A percentile compares a stretch with the other conserved stretches of the same genome.
Evolutionary conservation across 1,140 invertebrate species (phyloP).

Genomic region (Zaprionus camerounensis): DNA sequence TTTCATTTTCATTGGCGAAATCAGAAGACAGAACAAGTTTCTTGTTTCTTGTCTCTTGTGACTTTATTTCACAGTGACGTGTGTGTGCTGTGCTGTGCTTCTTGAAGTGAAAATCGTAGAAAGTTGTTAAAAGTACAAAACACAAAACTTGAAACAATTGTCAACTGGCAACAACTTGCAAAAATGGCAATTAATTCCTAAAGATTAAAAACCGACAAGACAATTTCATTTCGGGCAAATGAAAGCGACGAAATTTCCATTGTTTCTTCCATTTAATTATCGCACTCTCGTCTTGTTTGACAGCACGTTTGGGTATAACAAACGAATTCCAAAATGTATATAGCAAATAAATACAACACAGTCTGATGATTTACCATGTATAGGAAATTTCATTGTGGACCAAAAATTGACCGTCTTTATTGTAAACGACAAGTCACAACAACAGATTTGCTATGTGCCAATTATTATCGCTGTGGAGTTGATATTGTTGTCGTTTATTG

Average conservation of each 20-base stretch:
- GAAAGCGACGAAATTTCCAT: conserved; percentile 36
- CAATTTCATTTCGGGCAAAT: conserved; percentile 32
- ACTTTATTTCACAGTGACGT: conserved; percentile 25
- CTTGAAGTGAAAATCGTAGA: conserved; percentile 62
- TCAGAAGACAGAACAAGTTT: conserved; percentile 59
- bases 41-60: background rate
- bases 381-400: conserved; percentile 6
- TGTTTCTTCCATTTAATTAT: conserved; percentile 3
- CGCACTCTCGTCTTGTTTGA: conserved; percentile 6
- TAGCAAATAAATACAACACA: conserved; percentile 3
- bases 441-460: conserved; percentile 25
- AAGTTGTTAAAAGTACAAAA: conserved; percentile 42
- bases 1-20: conserved; percentile 65
- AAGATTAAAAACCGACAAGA: conserved; percentile 48
- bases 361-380: background rate
- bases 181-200: conserved; percentile 66
- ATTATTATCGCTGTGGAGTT: conserved; percentile 14
- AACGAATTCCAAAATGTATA: conserved; percentile 32
- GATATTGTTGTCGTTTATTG: conserved; percentile 37
- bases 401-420: conserved; percentile 7
- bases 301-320: background rate
- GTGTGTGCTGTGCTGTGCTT: conserved; percentile 32
- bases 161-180: conserved; percentile 35
- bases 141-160: conserved; percentile 59
- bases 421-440: conserved; percentile 9